These are phyloP conservation scores for Erythrolamprus reginae DNA, from an alignment of 2,113 vertebrate genomes.

Conservation along the genomic window DNA sequence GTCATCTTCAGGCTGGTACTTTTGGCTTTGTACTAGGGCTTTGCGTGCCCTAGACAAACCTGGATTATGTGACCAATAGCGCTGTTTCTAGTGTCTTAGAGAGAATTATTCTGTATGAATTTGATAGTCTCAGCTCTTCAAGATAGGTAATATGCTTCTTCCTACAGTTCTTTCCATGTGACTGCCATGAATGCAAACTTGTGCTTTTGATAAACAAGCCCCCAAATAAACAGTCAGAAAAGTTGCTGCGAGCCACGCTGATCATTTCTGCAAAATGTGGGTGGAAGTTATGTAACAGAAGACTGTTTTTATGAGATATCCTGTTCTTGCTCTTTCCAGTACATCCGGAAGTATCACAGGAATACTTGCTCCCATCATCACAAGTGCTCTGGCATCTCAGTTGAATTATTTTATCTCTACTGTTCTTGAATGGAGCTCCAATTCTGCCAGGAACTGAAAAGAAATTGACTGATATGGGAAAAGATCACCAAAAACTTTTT, in stretches of 20 bases:
- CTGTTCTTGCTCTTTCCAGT: constrained; percentile 54
- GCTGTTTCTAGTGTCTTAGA: neutral
- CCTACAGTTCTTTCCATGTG: neutral
- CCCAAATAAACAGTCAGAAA: neutral
- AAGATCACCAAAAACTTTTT: constrained; percentile 46
- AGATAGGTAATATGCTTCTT: neutral
- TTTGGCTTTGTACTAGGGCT: too few relatives aligned
- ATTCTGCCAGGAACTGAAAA: constrained; percentile 52
- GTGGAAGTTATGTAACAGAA: constrained; percentile 40
- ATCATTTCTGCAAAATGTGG: constrained; percentile 24
- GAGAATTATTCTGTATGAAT: neutral
- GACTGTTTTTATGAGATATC: constrained; percentile 54
- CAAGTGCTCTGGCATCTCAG: neutral
- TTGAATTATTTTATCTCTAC: constrained; percentile 63
- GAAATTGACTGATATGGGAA: constrained; percentile 36
- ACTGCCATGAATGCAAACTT: neutral
- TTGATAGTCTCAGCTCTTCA: neutral
- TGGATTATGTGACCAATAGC: neutral
- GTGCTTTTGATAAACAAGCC: neutral
- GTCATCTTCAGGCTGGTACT: too few relatives aligned
- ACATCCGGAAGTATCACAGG: constrained; percentile 58
- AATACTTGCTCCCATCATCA: constrained; percentile 46
- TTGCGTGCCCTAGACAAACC: too few relatives aligned
- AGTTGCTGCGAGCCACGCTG: neutral
- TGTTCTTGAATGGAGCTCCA: constrained; percentile 48